These are phyloP conservation scores for Colius striatus DNA, from an alignment of 2,113 vertebrate genomes.

Conservation along the genomic window DNA sequence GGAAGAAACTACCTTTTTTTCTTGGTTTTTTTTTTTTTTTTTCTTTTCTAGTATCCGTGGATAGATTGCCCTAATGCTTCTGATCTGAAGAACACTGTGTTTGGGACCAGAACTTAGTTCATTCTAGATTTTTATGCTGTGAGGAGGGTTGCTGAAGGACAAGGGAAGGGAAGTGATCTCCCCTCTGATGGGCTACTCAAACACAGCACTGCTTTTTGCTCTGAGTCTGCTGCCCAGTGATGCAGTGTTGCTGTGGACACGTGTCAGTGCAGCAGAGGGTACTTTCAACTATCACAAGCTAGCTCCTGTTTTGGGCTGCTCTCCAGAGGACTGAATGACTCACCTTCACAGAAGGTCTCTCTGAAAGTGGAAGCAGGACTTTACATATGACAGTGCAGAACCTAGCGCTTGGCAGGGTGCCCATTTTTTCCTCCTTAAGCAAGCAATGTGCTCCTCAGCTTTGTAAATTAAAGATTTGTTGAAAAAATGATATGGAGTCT, in stretches of 20 bases:
- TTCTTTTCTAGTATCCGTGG: not conserved
- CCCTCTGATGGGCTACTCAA: rapidly evolving
- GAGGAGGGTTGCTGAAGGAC: not conserved
- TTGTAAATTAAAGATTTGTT: conserved; percentile 31
- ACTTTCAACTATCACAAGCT: not conserved
- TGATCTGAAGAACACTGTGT: not conserved
- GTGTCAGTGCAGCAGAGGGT: not conserved
- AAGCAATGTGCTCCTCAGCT: not conserved
- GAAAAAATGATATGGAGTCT: not conserved
- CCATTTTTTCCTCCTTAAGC: not conserved
- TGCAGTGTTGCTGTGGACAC: rapidly evolving
- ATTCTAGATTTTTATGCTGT: not conserved
- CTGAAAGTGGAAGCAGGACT: conserved; percentile 12
- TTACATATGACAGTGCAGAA: not conserved
- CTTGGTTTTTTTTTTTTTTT: not conserved
- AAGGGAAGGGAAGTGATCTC: not conserved
- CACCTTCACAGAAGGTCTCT: conserved; percentile 22
- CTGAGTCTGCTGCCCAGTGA: not conserved
- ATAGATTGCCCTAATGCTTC: not conserved
- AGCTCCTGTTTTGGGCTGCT: not conserved
- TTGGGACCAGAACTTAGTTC: not conserved
- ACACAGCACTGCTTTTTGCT: not conserved
- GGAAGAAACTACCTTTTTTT: not conserved
- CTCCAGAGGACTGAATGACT: conserved; percentile 37
- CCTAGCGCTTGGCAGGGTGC: not conserved